Conservation (phyloP, 2,113 vertebrate genomes). For the Alethe castanea region DNA sequence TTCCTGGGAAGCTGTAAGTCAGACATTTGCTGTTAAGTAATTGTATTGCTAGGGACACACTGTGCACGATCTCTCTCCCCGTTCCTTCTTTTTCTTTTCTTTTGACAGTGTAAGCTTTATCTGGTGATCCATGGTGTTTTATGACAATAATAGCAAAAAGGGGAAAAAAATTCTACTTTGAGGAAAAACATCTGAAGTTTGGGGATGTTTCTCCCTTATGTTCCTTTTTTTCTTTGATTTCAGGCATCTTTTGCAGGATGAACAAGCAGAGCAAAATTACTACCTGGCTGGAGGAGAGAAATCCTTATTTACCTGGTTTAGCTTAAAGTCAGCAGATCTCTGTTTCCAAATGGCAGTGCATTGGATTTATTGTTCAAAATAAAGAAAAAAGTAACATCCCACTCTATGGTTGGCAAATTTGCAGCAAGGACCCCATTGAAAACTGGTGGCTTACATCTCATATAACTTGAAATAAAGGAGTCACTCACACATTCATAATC, state of each 20-base stretch:
- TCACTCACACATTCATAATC: conserved; percentile 60
- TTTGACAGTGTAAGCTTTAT: not conserved
- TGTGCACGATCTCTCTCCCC: not conserved
- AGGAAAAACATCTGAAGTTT: not conserved
- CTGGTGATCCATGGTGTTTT: not conserved
- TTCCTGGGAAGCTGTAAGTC: not conserved
- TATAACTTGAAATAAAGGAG: conserved; percentile 54
- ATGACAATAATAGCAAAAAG: not conserved
- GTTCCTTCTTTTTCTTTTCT: not conserved
- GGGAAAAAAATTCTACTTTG: not conserved
- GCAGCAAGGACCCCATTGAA: not conserved
- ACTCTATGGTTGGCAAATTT: not conserved
- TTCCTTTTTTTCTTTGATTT: not conserved
- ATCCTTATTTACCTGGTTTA: not conserved
- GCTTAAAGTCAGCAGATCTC: not conserved
- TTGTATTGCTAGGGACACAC: not conserved
- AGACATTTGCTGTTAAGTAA: not conserved
- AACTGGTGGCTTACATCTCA: conserved; percentile 22
- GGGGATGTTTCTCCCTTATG: not conserved
- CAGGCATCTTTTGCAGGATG: not conserved
- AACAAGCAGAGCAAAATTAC: not conserved
- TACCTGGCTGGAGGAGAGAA: not conserved
- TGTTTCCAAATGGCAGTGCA: not conserved
- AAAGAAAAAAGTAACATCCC: not conserved
- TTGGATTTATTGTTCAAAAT: not conserved